Conservation (phyloP, 2,113 vertebrate species). For the Romanogobio albipinnatus region DNA sequence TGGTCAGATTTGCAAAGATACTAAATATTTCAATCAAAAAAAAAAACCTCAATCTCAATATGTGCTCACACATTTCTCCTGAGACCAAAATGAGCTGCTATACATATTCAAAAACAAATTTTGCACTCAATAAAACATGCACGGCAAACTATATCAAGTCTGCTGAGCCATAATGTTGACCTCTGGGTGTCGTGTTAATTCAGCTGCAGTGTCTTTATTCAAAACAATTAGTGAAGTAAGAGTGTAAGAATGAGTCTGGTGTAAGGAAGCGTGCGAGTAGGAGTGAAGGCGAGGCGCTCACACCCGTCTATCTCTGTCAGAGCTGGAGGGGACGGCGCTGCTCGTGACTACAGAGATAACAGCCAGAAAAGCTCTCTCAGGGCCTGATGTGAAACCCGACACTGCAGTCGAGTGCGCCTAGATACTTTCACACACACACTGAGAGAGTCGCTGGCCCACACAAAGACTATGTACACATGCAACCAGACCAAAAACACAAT, state of each 20-base stretch:
- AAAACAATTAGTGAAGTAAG: background rate
- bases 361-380: slow-evolving; percentile 12
- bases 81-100: background rate
- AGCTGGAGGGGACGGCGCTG: background rate
- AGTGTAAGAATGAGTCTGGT: background rate
- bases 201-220: too few species aligned
- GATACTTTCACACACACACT: slow-evolving; percentile 28
- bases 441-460: background rate
- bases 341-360: slow-evolving; percentile 8
- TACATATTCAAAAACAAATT: background rate
- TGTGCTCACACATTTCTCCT: background rate
- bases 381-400: slow-evolving; percentile 27
- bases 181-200: background rate
- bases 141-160: background rate
- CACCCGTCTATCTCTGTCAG: slow-evolving; percentile 13
- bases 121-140: background rate
- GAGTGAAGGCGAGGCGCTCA: background rate
- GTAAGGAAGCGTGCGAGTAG: background rate
- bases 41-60: background rate
- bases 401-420: background rate
- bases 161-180: background rate
- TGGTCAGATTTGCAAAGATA: background rate
- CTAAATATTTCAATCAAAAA: background rate
- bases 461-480: background rate
- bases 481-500: slow-evolving; percentile 16